Evolutionary conservation across 2,888 invertebrate species (phyloP), one percentile per base, ranked within the genome.

Genomic region (Pristionchus fissidentatus): DNA sequence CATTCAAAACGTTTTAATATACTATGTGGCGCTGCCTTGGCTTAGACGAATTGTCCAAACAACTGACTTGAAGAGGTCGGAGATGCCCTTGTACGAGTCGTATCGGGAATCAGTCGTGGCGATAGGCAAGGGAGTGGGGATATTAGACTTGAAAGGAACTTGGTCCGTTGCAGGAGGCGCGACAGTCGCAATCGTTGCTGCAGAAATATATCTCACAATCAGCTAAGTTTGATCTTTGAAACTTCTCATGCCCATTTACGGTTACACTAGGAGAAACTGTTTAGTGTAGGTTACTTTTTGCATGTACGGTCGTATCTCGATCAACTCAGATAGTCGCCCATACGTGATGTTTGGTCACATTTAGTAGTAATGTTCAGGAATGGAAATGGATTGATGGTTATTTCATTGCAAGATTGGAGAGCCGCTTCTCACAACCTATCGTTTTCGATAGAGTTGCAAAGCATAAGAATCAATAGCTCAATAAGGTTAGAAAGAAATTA

Each of bases 51-150:
- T 7, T 57, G 26, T 3, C 22, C 22, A 19, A 35, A 22, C 1
- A 26, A 38, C 62, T 35, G 22, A 87, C 87, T 85, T 84, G 84
- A 86, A 83, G 38, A 87, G 75, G 15, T 87, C 43, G 22, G 85
- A 83, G 15, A 85, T 85, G 62, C 83, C 75, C 79, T 84, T 80
- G 46, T 85, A 87, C 0, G 86, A 70, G 1, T 43, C 26, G 57
- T 85, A 87, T 78, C 83, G 78, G 0, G 81, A 32, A 52, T 66
- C 80, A 26, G 32, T 57, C 5, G 83, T 32, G 1, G 49, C 2
- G 19, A 87, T 78, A 13, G 77, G 77, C 3, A 29, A 19, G 7
- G 62, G 3, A 7, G 19, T 29, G 22, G 62, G 62, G 22, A 66
- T 66, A 3, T 19, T 38, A 38, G 35, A 22, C 62, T 62, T 55